Evolutionary conservation across 2,113 vertebrate species (phyloP), one percentile per base, ranked within the genome.

Genomic region (Cyprinodon variegatus): DNA sequence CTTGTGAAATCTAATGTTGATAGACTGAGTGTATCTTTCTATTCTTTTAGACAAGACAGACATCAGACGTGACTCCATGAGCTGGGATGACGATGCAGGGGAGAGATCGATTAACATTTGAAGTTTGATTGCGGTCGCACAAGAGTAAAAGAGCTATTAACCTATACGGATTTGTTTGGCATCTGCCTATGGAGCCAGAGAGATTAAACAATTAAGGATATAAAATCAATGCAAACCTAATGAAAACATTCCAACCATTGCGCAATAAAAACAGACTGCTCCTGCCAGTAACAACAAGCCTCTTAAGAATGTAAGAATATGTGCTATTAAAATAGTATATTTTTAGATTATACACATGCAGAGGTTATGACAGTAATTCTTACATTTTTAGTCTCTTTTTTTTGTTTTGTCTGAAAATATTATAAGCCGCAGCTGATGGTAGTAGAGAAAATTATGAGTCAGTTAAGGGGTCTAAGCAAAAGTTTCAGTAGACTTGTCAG

Each of bases 101-200:
- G 74, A 80, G 29, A 38, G 82, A 88, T 90, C 82, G 57, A 92
- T 88, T 57, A 74, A 29, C 78, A 61, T 83, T 63, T 87, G 62
- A 90, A 88, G 83, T 85, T 82, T 83, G 83, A 82, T 70, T 64
- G 78, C 61, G 65, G 79, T 81, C 80, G 76, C 82, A 81, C 70
- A 13, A 73, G 74, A 88, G 75, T 82, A 82, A 82, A 65, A 76
- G 72, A 76, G 74, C 79, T 82, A 86, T 88, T 87, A 86, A 90
- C 85, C 77, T 89, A 65, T 74, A 79, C 69, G 74, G 74, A 62
- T 69, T 81, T 63, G 39, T 29, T 48, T 50, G 79, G 77, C 57
- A 67, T 73, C 71, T 62, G 73, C 61, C 70, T 63, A 29, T 61
- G 61, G 70, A 88, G 57, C 64, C 72, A 62, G 74, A 48, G 50